Evolutionary conservation across 2,113 vertebrate genomes (phyloP).

Genomic region (Nycticorax nycticorax): DNA sequence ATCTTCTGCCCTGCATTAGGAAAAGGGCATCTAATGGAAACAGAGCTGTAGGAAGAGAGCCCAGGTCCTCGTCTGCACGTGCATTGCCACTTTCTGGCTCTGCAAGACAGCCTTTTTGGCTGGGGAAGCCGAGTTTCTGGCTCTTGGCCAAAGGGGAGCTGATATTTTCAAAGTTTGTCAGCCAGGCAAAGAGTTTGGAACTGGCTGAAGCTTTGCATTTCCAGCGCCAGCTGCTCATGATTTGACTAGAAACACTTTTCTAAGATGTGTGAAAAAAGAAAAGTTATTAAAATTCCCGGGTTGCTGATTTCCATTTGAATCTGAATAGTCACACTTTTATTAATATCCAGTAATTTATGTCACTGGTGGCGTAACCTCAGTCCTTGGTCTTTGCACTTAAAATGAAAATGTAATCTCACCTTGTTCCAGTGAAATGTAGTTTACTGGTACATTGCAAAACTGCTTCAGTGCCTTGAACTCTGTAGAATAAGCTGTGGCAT

Average conservation of each 20-base stretch:
- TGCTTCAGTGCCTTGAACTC: not conserved
- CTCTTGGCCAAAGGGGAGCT: conserved; percentile 12
- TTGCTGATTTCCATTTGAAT: conserved; percentile 58
- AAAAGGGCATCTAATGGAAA: not conserved
- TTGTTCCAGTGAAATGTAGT: conserved; percentile 2
- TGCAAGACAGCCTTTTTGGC: conserved; percentile 9
- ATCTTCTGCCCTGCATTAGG: not conserved
- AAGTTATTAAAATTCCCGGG: conserved; percentile 55
- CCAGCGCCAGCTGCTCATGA: not conserved
- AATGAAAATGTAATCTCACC: conserved; percentile 40
- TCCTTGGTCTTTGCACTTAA: not conserved
- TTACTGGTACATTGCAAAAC: not conserved
- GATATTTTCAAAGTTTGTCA: not conserved
- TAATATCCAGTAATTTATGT: conserved; percentile 40
- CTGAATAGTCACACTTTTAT: conserved; percentile 28
- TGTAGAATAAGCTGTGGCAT: not conserved
- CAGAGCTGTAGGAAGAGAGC: not conserved
- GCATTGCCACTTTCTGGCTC: not conserved
- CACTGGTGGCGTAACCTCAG: not conserved
- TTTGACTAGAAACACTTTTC: conserved; percentile 40
- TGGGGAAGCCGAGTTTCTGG: not conserved
- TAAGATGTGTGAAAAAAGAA: conserved; percentile 50
- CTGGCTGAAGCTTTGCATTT: conserved; percentile 22
- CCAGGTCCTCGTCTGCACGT: not conserved
- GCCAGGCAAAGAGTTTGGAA: conserved; percentile 24